A percentile compares a stretch with the other conserved stretches of the same genome.
Conservation (phyloP, 1,140 invertebrate species). For the Galendromus occidentalis region DNA sequence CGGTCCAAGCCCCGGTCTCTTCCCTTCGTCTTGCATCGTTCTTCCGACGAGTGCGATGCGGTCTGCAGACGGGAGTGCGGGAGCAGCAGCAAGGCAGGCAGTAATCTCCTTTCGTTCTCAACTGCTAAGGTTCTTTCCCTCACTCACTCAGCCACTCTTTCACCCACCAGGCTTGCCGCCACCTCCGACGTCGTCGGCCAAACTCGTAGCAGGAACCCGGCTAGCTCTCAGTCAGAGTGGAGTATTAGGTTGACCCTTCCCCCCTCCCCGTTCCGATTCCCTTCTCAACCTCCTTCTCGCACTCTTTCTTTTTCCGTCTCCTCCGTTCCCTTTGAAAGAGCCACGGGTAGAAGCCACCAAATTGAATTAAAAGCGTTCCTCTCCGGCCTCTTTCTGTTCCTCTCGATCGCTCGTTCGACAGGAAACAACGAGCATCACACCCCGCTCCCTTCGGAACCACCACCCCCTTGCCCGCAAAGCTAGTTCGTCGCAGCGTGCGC, state of each 20-base stretch:
- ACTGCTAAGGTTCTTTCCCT: conserved; percentile 29
- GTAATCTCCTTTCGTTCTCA: background rate
- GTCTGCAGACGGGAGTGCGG: conserved; percentile 6
- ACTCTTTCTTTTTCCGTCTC: background rate
- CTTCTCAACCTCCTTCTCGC: background rate
- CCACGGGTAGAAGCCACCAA: background rate
- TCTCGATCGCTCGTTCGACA: background rate
- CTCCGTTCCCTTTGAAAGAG: background rate
- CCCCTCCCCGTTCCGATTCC: background rate
- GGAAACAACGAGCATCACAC: background rate
- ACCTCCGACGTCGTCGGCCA: no score
- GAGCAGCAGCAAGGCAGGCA: background rate
- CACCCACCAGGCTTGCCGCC: background rate
- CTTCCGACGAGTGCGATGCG: no score
- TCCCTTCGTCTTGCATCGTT: no score
- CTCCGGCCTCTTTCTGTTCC: background rate
- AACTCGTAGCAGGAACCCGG: background rate
- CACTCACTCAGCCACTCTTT: conserved; percentile 25
- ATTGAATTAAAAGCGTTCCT: conserved; percentile 6
- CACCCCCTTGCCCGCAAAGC: no score
- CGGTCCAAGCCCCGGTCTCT: no score
- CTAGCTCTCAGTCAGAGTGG: background rate
- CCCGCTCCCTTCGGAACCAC: background rate
- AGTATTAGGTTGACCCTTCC: background rate
- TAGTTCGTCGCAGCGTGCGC: no score